Base-by-base conservation (phyloP, 2,113 vertebrate genomes). In the Leucopsar rothschildi region DNA sequence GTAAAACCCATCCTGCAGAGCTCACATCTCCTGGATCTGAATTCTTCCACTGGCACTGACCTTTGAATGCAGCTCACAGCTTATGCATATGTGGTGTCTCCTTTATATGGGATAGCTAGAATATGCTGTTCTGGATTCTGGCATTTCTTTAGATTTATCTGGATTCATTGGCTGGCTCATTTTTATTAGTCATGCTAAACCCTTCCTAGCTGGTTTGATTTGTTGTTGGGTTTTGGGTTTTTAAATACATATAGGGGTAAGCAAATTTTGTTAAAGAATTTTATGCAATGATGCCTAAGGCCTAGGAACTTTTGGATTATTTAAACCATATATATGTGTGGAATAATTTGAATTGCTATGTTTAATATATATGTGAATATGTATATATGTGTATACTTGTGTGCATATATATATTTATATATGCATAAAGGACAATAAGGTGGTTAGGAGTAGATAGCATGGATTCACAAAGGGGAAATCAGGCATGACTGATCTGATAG, bases 351-450 rank as follows among this genome's bases (percentile, higher is more conserved):
- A 49, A 63, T n/a, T 57, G 4, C 10, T 57, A 13, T 77, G 31
- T 60, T 63, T 76, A 39, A 42, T 49, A 28, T 17, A 9, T 18
- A 10, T 16, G 4, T 55, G 4, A 45, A 1, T 21, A 13, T 11
- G 2, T 45, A 8, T 44, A 6, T 77, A 6, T 33, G 4, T 53
- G 31, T n/a, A 4, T 23, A 5, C 25, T 1, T 15, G 1, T 42
- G 4, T 55, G 1, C 45, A 1, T 39, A 12, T 40, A 15, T 39
- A 5, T 47, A 47, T 21, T 10, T 47, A 21, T 37, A 11, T 45
- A 25, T 24, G 5, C 21, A 5, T 35, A 15, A 65, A 57, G 25
- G 25, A 50, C 29, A 57, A 66, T 42, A 77, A 71, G 9, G 21
- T 28, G 31, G 12, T 16, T 78, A 33, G 12, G 19, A 5, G 10